Evolutionary conservation across 2,113 vertebrate genomes (phyloP).

Genomic region (Emydocephalus ijimae): DNA sequence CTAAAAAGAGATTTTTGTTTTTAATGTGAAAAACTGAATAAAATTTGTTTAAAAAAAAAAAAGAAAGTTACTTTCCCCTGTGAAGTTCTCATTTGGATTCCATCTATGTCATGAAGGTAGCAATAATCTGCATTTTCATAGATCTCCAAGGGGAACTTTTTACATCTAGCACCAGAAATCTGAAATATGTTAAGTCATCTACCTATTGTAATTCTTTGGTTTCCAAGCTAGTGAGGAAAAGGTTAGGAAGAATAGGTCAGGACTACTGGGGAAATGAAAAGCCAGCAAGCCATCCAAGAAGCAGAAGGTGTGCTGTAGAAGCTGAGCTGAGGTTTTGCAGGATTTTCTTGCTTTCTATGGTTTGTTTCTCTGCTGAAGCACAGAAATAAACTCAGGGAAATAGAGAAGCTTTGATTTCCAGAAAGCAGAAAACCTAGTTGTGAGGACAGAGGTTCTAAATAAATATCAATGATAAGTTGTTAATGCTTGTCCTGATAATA

Average conservation of each 20-base stretch:
- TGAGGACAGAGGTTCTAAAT: not conserved
- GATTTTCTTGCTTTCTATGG: not conserved
- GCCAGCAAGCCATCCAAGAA: not conserved
- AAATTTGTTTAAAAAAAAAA: too few species aligned
- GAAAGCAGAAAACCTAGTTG: not conserved
- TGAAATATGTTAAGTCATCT: not conserved
- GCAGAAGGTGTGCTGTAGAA: not conserved
- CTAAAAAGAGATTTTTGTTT: too few species aligned
- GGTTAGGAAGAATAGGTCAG: not conserved
- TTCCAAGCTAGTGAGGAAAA: not conserved
- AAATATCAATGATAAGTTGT: not conserved
- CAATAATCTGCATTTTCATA: not conserved
- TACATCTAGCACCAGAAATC: not conserved
- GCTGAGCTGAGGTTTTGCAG: not conserved
- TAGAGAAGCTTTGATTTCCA: not conserved
- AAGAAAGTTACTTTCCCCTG: not conserved
- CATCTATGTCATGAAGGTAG: not conserved
- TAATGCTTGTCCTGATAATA: too few species aligned
- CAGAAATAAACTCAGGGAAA: not conserved
- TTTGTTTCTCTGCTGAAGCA: not conserved
- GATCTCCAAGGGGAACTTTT: not conserved
- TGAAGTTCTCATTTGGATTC: not conserved
- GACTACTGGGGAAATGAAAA: not conserved
- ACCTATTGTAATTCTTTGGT: not conserved
- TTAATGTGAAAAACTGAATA: too few species aligned